Evolutionary conservation across 53 echinoderm and acorn worm species (phyloP), one percentile per base, ranked within the genome.

Genomic region (Arbacia lixula): DNA sequence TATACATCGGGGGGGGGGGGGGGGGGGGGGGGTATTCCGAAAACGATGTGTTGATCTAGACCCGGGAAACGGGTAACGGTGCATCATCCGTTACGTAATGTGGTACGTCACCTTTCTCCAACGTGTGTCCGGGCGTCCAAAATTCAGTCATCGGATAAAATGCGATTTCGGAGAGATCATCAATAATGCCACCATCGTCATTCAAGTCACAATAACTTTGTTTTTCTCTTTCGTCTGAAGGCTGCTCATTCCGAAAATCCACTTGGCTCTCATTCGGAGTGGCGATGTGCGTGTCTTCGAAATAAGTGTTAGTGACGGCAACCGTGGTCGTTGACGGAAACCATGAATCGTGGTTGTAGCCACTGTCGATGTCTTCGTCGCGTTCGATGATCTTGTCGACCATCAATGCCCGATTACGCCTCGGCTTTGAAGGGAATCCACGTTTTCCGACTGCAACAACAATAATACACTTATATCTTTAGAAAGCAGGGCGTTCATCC

Each of bases 31-130:
- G n/a, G n/a, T n/a, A n/a, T n/a, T n/a, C n/a, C n/a, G n/a, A n/a
- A n/a, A n/a, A n/a, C n/a, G n/a, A n/a, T n/a, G n/a, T n/a, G n/a
- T n/a, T n/a, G n/a, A n/a, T 30, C 39, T 58, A 81, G 16, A 81
- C 82, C 21, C 63, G 50, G 5, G 82, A 63, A 12, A 81, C 65
- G 5, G 82, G 82, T 17, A 81, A 31, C 30, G 82, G 82, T 29
- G 63, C 33, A 52, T 81, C 62, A 63, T 81, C 82, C 11, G 82
- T 81, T 6, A 81, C 41, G 33, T 63, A 81, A 49, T 81, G 64
- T 21, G 82, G 82, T n/a, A 64, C 42, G 3, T 68, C 38, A 11
- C 63, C 82, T n/a, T 12, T 27, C 2, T 26, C 46, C n/a, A n/a
- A n/a, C n/a, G n/a, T n/a, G n/a, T n/a, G n/a, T 25, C 20, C n/a